Evolutionary conservation across 2,888 invertebrate genomes (phyloP), one percentile per base, ranked within the genome.

Genomic region (Gastrophysa polygoni): DNA sequence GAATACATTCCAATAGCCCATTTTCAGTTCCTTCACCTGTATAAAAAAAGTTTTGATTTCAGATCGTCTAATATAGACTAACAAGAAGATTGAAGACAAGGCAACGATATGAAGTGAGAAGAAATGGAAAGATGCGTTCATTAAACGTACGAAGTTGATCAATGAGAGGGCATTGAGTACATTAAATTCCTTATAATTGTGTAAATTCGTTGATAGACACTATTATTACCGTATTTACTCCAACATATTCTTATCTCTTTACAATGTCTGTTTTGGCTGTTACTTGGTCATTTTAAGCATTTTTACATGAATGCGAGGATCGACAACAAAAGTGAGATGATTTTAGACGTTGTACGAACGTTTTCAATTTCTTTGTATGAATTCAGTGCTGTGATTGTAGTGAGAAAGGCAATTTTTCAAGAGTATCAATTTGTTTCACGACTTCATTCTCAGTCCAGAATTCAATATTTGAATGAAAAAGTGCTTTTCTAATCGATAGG

Each of bases 321-420:
- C 77, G 81, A 82, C 82, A 82, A 81, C 80, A 81, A 82, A 82
- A 82, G 82, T 81, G 82, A 82, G 82, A 82, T 77, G 79, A 75
- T 73, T 79, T 80, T 80, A 79, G 79, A 78, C 73, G 73, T 74
- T 78, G 78, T 80, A 80, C 72, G 77, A 79, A 75, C 74, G 75
- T 74, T 73, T 69, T 71, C 71, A 71, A 73, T 77, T 75, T 75
- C 73, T 77, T 74, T 73, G 71, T 71, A 75, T 73, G 75, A 72
- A 77, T 80, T 75, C 74, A 74, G 75, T 78, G 77, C 81, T 81
- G 81, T 81, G 80, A 80, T 81, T 79, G 77, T 80, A 78, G 77
- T 74, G 74, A 73, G 71, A 73, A 71, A 72, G 68, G 73, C 69
- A 73, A 73, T 75, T 76, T 74, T 74, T 72, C 71, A 70, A 57